Evolutionary conservation across 2,888 invertebrate genomes (phyloP).

Genomic region (Torymus aiolomorphi): DNA sequence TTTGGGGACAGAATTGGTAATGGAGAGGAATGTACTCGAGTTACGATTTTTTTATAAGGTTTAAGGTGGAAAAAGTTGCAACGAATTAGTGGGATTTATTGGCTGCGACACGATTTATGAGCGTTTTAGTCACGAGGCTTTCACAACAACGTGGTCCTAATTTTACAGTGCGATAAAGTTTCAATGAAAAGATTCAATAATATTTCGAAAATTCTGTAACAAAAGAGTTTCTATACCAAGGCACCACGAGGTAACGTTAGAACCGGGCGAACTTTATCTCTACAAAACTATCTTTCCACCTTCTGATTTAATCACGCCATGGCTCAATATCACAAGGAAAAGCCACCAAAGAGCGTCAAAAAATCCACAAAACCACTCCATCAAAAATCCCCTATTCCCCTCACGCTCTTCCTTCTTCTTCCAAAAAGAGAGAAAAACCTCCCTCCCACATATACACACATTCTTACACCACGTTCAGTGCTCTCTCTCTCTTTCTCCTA

Average conservation of each 20-base stretch:
- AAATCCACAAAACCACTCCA: neutral
- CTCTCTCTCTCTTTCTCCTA: too few species aligned
- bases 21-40: neutral
- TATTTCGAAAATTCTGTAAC: too few species aligned
- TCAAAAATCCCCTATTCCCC: constrained; percentile 1
- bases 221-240: neutral
- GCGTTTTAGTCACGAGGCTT: too few species aligned
- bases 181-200: too few species aligned
- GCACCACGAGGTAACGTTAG: neutral
- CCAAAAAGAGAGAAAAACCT: neutral
- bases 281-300: too few species aligned
- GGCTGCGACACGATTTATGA: neutral
- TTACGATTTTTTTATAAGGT: neutral
- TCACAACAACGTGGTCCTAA: too few species aligned
- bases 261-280: too few species aligned
- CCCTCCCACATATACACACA: neutral
- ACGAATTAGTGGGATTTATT: constrained; percentile 10
- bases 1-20: constrained; percentile 6
- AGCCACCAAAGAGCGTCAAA: neutral
- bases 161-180: too few species aligned
- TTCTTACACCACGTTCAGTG: too few species aligned
- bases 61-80: too few species aligned
- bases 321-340: neutral
- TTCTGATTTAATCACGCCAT: too few species aligned
- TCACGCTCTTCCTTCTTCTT: neutral